Evolutionary conservation across 2,797 vertebrate species (phyloP), one percentile per base, ranked within the genome.

Genomic region (Champsocephalus esox): DNA sequence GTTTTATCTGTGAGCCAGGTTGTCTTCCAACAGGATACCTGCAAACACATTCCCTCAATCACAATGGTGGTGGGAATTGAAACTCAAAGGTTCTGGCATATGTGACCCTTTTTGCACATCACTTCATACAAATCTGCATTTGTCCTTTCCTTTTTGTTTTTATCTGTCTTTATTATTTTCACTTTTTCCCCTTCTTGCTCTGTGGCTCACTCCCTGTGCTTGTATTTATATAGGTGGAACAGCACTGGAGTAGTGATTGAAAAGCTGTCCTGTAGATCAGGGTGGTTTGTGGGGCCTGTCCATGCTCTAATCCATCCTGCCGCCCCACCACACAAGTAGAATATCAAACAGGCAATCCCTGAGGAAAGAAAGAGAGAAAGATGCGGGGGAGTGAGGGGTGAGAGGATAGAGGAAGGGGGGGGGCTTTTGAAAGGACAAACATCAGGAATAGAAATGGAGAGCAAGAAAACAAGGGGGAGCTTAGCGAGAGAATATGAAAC

Each of bases 261-360:
- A 96, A 94, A 95, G 93, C 94, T 95, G 95, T 95, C 88, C 94
- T 93, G 91, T 94, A 90, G 89, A 92, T 95, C 94, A 93, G 89
- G 91, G 90, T 94, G 93, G 90, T 92, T 93, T 82, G 92, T 93
- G 92, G 91, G 95, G 95, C 93, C 96, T 96, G 96, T 96, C 96
- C 95, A 91, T 79, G 88, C 94, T 95, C 90, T 96, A 96, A 96
- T 97, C 93, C 95, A 94, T 96, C 95, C 89, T 91, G 89, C 94
- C 79, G 92, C 91, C 88, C 89, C 68, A 59, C 80, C 85, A 93
- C 92, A 89, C 89, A 92, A 92, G 93, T 92, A 87, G 91, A 97
- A 96, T 96, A 94, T 94, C 96, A 97, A 98, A 94, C 94, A 94
- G 92, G 91, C 94, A 90, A 93, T 92, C 92, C 91, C 93, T 16